A percentile compares a stretch with the other conserved stretches of the same genome.
Conservation (phyloP, 2,113 vertebrate genomes). For the Mastomys natalensis region DNA sequence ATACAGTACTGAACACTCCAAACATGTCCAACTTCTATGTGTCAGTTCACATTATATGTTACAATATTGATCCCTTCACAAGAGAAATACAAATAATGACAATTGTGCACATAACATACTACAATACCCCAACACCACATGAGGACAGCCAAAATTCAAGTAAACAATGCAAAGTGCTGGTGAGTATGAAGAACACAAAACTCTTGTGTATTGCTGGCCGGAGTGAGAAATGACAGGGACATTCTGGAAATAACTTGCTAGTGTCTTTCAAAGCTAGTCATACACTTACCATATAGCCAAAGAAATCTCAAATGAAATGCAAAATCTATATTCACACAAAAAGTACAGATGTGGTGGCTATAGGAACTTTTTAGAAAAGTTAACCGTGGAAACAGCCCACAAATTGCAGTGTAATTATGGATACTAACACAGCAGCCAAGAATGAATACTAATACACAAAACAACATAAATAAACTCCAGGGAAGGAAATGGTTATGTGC, state of each 20-base stretch:
- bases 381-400: neutral
- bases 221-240: neutral
- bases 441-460: neutral
- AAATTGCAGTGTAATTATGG: neutral
- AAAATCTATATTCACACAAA: neutral
- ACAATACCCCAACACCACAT: neutral
- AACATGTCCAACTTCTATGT: neutral
- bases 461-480: neutral
- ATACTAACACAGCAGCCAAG: neutral
- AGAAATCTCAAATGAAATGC: neutral
- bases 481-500: neutral
- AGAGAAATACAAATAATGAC: neutral
- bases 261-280: neutral
- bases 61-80: slow-evolving; percentile 1
- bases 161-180: neutral
- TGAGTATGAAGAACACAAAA: neutral
- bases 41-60: neutral
- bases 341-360: neutral
- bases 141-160: neutral
- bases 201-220: rapidly evolving
- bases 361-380: neutral
- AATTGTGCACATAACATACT: neutral
- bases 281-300: neutral
- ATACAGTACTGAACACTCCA: neutral
- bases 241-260: neutral